These are phyloP conservation scores for Pimpla rufipes DNA, from an alignment of 2,888 invertebrate species.

Conservation along the genomic window DNA sequence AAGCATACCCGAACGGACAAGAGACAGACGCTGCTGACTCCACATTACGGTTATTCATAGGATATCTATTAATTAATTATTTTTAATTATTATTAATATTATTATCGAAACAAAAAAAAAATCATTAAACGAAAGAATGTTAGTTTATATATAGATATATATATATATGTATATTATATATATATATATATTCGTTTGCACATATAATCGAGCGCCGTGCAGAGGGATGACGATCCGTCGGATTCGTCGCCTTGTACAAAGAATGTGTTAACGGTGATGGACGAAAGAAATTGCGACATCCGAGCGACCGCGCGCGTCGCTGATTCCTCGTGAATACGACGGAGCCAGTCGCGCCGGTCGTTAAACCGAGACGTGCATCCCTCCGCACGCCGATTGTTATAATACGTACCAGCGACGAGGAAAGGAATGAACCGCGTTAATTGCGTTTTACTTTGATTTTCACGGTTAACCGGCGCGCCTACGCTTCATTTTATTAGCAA, in stretches of 20 bases:
- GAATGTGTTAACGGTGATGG: constrained; percentile 47
- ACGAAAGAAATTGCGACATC: constrained; percentile 50
- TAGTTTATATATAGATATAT: constrained; percentile 74
- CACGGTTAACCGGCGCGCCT: constrained; percentile 55
- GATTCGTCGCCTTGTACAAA: constrained; percentile 58
- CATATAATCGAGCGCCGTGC: constrained; percentile 62
- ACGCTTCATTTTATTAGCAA: constrained; percentile 58
- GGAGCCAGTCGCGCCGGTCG: constrained; percentile 42
- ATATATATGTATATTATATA: constrained; percentile 65
- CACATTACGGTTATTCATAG: constrained; percentile 78
- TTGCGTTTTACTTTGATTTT: constrained; percentile 61
- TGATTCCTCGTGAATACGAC: constrained; percentile 15
- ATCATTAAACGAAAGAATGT: constrained; percentile 78
- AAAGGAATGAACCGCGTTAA: constrained; percentile 52
- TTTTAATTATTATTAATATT: constrained; percentile 81
- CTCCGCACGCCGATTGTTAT: constrained; percentile 67
- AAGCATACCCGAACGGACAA: constrained; percentile 75
- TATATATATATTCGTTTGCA: constrained; percentile 67
- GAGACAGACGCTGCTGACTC: constrained; percentile 77
- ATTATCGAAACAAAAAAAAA: constrained; percentile 72
- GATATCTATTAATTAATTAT: constrained; percentile 81
- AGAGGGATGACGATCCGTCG: constrained; percentile 61
- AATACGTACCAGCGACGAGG: constrained; percentile 47
- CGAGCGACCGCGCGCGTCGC: constrained; percentile 46
- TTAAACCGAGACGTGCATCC: constrained; percentile 62